Base-by-base conservation (phyloP, 2,888 invertebrate genomes). In the Chaetogeoica ovagalla region DNA sequence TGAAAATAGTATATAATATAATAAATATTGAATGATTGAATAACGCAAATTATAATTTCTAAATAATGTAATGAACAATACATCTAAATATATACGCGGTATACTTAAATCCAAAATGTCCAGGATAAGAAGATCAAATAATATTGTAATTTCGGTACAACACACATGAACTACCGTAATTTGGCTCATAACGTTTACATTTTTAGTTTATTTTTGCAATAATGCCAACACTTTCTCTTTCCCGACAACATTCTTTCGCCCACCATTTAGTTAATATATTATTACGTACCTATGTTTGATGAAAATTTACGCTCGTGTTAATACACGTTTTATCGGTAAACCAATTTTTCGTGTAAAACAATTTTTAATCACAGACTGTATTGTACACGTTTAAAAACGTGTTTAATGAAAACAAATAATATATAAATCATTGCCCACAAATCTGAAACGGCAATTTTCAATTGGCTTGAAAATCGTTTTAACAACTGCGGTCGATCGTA, bases 181-280 rank as follows among this genome's bases (percentile, higher is more conserved):
- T 63, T 74, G 74, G 74, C 74, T 74, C 74, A 13, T 65, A 23
- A 57, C 21, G 39, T 65, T 65, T 11, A 65, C 55, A 57, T 74
- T 65, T 74, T 74, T 65, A 65, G 74, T 74, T 23, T 37, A 74
- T 66, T 74, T 74, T 74, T 74, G 74, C 74, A 65, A 66, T 74
- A 57, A 65, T 57, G 74, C 74, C 74, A 74, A 74, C 74, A 65
- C 73, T 73, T 73, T 73, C 63, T 63, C 73, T 63, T 63, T 55
- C 52, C 48, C 63, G 55, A 63, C 48, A 63, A 73, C 73, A 63
- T 73, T 73, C 55, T 65, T 65, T 74, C 21, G 43, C 30, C 62
- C 30, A 30, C 30, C 62, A 21, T 72, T 72, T 72, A 62, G 62
- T 23, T 23, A 3, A 57, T n/a, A n/a, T 21, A 30, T 30, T 30